These are phyloP conservation scores for Anolis apletophallus DNA, from an alignment of 2,797 vertebrate genomes.

Conservation along the genomic window DNA sequence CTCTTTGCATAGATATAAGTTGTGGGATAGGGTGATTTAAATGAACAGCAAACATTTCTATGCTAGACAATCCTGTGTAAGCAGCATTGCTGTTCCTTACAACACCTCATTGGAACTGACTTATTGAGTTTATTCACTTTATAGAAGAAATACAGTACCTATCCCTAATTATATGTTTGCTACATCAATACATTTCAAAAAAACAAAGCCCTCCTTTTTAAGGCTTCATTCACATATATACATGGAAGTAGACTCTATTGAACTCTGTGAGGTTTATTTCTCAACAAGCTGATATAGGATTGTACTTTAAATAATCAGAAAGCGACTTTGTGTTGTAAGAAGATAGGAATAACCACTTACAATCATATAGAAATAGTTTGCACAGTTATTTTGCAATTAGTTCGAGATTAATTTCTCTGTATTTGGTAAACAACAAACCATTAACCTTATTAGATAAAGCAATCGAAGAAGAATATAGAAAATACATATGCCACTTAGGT, in stretches of 20 bases:
- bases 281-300: not conserved
- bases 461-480: not conserved
- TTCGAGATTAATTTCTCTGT: conserved; percentile 37
- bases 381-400: conserved; percentile 48
- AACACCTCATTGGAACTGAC: not conserved
- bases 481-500: conserved; percentile 23
- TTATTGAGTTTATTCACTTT: not conserved
- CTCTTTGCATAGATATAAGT: not conserved
- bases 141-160: not conserved
- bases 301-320: conserved; percentile 9
- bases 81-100: not conserved
- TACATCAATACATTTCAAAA: not conserved
- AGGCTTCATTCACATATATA: not conserved
- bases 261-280: not conserved
- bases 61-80: not conserved
- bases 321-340: rapidly evolving
- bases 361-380: conserved; percentile 6
- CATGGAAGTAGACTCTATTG: not conserved
- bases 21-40: not conserved
- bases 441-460: conserved; percentile 25
- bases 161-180: not conserved
- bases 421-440: conserved; percentile 42
- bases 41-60: not conserved
- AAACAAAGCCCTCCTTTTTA: not conserved
- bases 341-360: conserved; percentile 3